Percentiles rank a stretch among this genome's conserved stretches.
Evolutionary conservation across 92 coral and sea anemone genomes (phyloP).

Genomic region (Metridium senile): DNA sequence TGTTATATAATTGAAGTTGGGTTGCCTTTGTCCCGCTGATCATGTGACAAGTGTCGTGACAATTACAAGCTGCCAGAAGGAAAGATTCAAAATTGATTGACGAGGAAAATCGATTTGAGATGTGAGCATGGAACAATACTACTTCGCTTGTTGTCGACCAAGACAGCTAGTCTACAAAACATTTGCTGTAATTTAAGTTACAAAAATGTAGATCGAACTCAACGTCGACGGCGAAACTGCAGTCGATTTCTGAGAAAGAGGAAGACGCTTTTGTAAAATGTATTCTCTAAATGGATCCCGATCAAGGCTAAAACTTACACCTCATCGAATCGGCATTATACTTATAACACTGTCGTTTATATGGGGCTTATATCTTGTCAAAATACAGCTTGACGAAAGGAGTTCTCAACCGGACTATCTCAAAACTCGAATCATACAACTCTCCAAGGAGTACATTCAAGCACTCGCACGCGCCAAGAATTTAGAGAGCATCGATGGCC

Average conservation of each 20-base stretch:
- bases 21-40: too few relatives aligned
- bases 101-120: too few relatives aligned
- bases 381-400: conserved; percentile 75
- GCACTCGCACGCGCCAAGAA: conserved; percentile 84
- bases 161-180: too few relatives aligned
- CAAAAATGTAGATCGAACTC: too few relatives aligned
- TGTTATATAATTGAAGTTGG: too few relatives aligned
- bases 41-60: too few relatives aligned
- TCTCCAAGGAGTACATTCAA: conserved; percentile 83
- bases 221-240: too few relatives aligned
- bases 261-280: neutral
- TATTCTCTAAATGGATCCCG: neutral
- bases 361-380: conserved; percentile 88
- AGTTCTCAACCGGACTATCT: conserved; percentile 70
- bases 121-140: too few relatives aligned
- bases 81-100: too few relatives aligned
- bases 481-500: conserved; percentile 61
- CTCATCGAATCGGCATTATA: conserved; percentile 67
- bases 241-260: neutral
- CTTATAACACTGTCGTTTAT: conserved; percentile 68
- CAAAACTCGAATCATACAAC: conserved; percentile 66
- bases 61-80: too few relatives aligned
- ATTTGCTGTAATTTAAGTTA: too few relatives aligned
- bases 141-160: too few relatives aligned
- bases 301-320: conserved; percentile 32